phyloP scores from a whole-genome alignment of 1,140 invertebrate genomes.

The Heliothis virescens region DNA sequence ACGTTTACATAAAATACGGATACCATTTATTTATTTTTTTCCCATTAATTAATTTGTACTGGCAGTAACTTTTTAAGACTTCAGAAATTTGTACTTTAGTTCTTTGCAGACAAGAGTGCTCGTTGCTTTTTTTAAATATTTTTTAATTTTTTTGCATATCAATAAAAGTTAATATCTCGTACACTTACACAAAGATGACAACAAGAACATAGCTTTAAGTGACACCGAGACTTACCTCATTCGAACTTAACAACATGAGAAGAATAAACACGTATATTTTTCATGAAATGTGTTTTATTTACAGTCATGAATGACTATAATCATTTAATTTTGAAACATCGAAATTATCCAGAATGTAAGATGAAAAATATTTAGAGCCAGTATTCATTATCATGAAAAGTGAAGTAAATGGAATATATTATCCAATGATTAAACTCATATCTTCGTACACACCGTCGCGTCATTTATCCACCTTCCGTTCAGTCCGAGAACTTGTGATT shows the following conservation, averaged over 20 bases:
- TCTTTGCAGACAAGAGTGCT: conserved; percentile 76
- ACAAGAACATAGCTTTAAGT: conserved; percentile 66
- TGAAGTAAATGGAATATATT: conserved; percentile 50
- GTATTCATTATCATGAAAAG: conserved; percentile 50
- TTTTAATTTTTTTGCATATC: conserved; percentile 60
- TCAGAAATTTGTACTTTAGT: conserved; percentile 86
- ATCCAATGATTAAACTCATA: conserved; percentile 45
- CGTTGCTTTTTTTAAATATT: conserved; percentile 66
- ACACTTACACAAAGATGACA: conserved; percentile 71
- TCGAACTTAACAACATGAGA: conserved; percentile 68
- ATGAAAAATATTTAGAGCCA: conserved; percentile 52
- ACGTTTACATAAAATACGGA: conserved; percentile 82
- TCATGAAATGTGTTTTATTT: conserved; percentile 69
- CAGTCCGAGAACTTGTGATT: conserved; percentile 53
- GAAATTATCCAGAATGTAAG: conserved; percentile 44
- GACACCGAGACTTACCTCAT: conserved; percentile 70
- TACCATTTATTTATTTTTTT: conserved; percentile 67
- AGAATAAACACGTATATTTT: conserved; percentile 61
- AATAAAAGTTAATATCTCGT: conserved; percentile 60
- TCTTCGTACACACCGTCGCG: conserved; percentile 10
- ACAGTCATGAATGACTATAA: conserved; percentile 65
- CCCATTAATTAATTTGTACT: conserved; percentile 84
- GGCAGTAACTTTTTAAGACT: conserved; percentile 83
- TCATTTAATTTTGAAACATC: conserved; percentile 46
- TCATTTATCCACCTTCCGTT: conserved; percentile 17